Evolutionary conservation across 2,888 invertebrate species (phyloP), one percentile per base, ranked within the genome.

Genomic region (Phania funesta): DNA sequence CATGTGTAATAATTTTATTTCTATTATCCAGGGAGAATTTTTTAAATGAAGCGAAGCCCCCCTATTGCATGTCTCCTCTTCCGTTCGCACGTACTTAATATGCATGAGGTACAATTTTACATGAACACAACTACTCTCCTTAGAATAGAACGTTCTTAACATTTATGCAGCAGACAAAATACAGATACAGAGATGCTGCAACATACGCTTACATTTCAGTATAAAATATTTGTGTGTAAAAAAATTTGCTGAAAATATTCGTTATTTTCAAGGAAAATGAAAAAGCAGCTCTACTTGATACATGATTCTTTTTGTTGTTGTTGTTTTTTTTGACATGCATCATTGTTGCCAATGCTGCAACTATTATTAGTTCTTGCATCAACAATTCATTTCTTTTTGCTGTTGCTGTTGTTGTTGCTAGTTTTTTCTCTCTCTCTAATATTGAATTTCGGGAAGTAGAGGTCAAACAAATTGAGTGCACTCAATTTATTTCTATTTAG

Each of bases 291-390:
- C 9, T n/a, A 24, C 16, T 41, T 18, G 11, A 46, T 52, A 22
- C 16, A 41, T 41, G 22, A 32, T 68, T 76, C 18, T 22, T 50
- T 38, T 13, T 3, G 13, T 35, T 24, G n/a, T 26, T 32, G n/a
- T 20, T 48, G n/a, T 26, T 38, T 50, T 18, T 48, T 11, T 2
- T 1, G 3, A n/a, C 18, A 41, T 58, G 16, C 18, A 32, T 13
- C n/a, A 18, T 38, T 35, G n/a, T 26, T 65, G 26, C 24, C 8
- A 3, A 13, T 3, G 44, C 7, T 35, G 44, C 26, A 71, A 65
- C 65, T 50, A 46, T 78, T 78, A 78, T 73, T 71, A 54, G 58
- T 7, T 73, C 16, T 58, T 58, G 65, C 71, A 65, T 65, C 65
- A 73, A 73, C 58, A 65, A 50, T 58, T 56, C 22, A 41, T 18